phyloP scores from a whole-genome alignment of 2,888 invertebrate genomes.

The Tenodera sinensis region DNA sequence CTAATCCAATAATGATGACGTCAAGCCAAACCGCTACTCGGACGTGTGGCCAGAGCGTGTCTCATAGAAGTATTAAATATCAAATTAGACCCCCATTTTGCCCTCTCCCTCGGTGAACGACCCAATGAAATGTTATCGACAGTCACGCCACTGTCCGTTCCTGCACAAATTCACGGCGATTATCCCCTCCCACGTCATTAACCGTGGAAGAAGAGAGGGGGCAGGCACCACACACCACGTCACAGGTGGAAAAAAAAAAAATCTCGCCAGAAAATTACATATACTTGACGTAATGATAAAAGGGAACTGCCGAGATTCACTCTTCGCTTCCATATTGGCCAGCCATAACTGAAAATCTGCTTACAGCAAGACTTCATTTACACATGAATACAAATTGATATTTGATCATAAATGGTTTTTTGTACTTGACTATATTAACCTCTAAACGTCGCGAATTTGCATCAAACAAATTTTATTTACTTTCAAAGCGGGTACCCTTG shows the following conservation, averaged over 20 bases:
- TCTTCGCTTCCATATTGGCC: no score
- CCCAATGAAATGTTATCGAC: constrained; percentile 1
- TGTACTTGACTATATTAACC: no score
- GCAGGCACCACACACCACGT: no score
- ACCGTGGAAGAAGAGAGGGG: background rate
- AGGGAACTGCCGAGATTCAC: no score
- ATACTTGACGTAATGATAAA: background rate
- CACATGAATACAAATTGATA: no score
- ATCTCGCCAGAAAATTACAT: background rate
- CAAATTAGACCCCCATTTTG: background rate
- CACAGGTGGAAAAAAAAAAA: background rate
- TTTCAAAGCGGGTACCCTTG: no score
- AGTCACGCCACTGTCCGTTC: constrained; percentile 1
- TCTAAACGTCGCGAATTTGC: no score
- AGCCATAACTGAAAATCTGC: no score
- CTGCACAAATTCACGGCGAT: background rate
- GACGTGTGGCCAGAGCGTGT: background rate
- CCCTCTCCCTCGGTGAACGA: background rate
- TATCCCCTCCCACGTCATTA: background rate
- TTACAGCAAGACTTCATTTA: no score
- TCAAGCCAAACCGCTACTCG: background rate
- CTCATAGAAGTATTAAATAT: constrained; percentile 2
- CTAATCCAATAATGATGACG: constrained; percentile 1
- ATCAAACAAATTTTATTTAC: no score
- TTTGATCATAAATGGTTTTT: no score